These are phyloP conservation scores for Istiophorus platypterus DNA, from an alignment of 2,113 vertebrate species.

Conservation along the genomic window DNA sequence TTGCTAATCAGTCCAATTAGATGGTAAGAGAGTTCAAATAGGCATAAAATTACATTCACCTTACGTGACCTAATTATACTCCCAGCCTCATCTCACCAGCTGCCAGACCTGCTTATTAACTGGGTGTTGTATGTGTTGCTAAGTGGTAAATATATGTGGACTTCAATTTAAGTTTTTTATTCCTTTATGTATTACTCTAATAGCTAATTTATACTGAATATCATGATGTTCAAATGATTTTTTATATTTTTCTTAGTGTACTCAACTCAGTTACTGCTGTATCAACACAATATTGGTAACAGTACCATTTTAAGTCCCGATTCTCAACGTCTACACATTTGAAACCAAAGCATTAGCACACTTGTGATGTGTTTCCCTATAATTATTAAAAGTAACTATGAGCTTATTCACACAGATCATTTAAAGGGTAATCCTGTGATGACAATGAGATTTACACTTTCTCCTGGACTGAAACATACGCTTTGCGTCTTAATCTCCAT, in stretches of 20 bases:
- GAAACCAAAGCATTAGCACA: neutral
- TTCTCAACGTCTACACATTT: neutral
- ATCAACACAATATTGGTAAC: neutral
- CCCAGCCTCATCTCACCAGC: constrained; percentile 81
- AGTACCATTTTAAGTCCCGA: neutral
- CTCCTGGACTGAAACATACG: constrained; percentile 57
- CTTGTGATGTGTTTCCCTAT: neutral
- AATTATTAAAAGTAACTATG: neutral
- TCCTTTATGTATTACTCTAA: neutral
- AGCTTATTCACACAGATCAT: constrained; percentile 18
- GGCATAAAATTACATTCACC: constrained; percentile 86
- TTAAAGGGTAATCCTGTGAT: constrained; percentile 34
- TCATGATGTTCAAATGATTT: neutral
- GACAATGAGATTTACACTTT: constrained; percentile 74
- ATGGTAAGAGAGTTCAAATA: constrained; percentile 80
- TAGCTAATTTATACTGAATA: neutral
- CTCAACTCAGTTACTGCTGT: neutral
- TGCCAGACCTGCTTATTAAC: constrained; percentile 70
- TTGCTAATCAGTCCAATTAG: constrained; percentile 81
- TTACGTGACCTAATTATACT: constrained; percentile 84
- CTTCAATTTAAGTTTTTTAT: neutral
- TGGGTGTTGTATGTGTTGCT: constrained; percentile 33
- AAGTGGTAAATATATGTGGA: constrained; percentile 5
- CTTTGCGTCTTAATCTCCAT: constrained; percentile 62
- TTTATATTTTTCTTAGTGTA: neutral